A percentile compares a stretch with the other conserved stretches of the same genome.
These are phyloP conservation scores for Oreochromis mossambicus DNA, from an alignment of 2,797 vertebrate genomes.

Conservation along the genomic window DNA sequence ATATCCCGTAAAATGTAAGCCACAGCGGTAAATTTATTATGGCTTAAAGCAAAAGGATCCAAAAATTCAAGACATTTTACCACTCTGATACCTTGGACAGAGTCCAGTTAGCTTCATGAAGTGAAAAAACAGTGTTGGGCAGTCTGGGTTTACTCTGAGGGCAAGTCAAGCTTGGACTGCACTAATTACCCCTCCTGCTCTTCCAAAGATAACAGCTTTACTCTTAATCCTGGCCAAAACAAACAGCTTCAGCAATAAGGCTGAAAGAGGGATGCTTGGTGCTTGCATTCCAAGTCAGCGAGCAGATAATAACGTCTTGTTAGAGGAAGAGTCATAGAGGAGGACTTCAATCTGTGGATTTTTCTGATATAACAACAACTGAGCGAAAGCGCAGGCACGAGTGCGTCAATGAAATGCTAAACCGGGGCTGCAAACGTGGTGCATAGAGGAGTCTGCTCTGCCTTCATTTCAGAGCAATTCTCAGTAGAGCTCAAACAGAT, in stretches of 20 bases:
- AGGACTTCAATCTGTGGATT: neutral
- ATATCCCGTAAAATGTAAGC: neutral
- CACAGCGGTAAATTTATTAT: neutral
- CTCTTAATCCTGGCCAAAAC: constrained; percentile 51
- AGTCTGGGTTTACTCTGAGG: constrained; percentile 34
- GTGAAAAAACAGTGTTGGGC: constrained; percentile 24
- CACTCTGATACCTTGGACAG: neutral
- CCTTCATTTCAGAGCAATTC: neutral
- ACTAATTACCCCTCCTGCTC: constrained; percentile 53
- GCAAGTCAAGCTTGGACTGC: constrained; percentile 12
- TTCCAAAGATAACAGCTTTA: constrained; percentile 55
- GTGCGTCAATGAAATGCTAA: constrained; percentile 1
- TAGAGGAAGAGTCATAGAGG: neutral
- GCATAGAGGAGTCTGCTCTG: neutral
- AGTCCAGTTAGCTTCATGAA: constrained; percentile 14
- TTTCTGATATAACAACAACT: neutral
- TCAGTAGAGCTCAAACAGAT: neutral
- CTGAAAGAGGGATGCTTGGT: constrained; percentile 1
- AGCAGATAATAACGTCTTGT: constrained; percentile 3
- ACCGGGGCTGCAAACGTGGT: neutral
- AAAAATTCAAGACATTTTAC: constrained; percentile 15
- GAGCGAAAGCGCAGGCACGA: neutral
- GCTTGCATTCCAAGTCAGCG: constrained; percentile 18
- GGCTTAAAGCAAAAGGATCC: neutral
- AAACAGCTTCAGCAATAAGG: constrained; percentile 21